phyloP scores from a whole-genome alignment of 2,888 invertebrate genomes.

The Rambutsinella grinnellia region DNA sequence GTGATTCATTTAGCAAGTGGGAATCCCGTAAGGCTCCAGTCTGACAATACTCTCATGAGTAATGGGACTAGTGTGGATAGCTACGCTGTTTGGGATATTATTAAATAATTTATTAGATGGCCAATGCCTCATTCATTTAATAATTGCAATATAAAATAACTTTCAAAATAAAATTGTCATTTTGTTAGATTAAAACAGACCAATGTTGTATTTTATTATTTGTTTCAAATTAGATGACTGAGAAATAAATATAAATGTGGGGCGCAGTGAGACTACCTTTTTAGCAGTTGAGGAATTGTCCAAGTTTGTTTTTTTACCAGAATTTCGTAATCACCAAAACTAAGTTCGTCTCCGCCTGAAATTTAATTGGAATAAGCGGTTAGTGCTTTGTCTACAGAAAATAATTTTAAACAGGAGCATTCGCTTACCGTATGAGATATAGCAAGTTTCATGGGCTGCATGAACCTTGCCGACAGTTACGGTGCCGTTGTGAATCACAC shows the following conservation, averaged over 20 bases:
- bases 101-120: too few relatives aligned
- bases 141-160: too few relatives aligned
- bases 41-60: constrained; percentile 55
- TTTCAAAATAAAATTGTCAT: too few relatives aligned
- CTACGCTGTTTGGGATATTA: constrained; percentile 32
- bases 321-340: constrained; percentile 54
- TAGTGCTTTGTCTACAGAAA: not conserved
- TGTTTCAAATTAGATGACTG: too few relatives aligned
- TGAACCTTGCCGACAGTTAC: constrained; percentile 60
- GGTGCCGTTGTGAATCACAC: constrained; percentile 50
- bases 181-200: too few relatives aligned
- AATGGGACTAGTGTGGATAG: constrained; percentile 46
- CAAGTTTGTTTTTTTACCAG: too few relatives aligned
- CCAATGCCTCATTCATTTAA: too few relatives aligned
- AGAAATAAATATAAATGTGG: too few relatives aligned
- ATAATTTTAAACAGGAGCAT: not conserved
- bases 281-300: too few relatives aligned
- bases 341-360: constrained; percentile 56
- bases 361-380: not conserved
- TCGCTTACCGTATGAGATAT: constrained; percentile 51
- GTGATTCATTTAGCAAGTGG: constrained; percentile 53
- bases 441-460: constrained; percentile 53
- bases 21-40: constrained; percentile 45
- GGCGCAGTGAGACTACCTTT: too few relatives aligned
- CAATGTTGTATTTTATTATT: too few relatives aligned